phyloP scores from a whole-genome alignment of 2,888 invertebrate genomes.

The Agrotis segetum region DNA sequence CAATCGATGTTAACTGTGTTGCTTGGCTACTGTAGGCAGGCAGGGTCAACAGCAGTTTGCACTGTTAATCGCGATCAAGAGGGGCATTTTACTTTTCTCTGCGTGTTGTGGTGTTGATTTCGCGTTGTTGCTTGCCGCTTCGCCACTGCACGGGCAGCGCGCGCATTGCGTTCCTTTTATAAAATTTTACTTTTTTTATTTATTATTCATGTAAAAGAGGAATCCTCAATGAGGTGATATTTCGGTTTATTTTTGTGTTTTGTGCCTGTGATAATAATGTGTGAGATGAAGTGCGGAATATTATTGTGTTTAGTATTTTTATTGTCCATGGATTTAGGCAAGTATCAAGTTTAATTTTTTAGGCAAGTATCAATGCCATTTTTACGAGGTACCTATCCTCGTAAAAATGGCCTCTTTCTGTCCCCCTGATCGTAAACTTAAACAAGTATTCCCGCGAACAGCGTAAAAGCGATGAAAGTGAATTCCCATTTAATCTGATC shows the following conservation, averaged over 20 bases:
- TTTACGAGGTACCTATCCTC: too few relatives aligned
- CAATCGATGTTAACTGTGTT: slow-evolving; percentile 11
- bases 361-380: too few relatives aligned
- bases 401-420: too few relatives aligned
- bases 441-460: neutral
- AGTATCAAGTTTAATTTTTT: slow-evolving; percentile 56
- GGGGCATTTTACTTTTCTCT: slow-evolving; percentile 64
- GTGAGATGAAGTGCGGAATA: slow-evolving; percentile 71
- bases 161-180: slow-evolving; percentile 37
- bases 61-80: slow-evolving; percentile 34
- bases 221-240: slow-evolving; percentile 31
- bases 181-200: slow-evolving; percentile 4
- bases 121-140: slow-evolving; percentile 42
- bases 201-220: neutral
- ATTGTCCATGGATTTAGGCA: slow-evolving; percentile 71
- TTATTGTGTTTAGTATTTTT: slow-evolving; percentile 70
- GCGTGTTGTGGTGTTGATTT: slow-evolving; percentile 42
- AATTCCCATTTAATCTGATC: neutral
- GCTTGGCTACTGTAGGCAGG: slow-evolving; percentile 11
- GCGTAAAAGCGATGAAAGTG: neutral
- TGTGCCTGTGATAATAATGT: slow-evolving; percentile 75
- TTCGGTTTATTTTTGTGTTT: slow-evolving; percentile 28
- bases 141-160: slow-evolving; percentile 38
- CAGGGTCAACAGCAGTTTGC: slow-evolving; percentile 46
- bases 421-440: neutral